Evolutionary conservation across 2,113 vertebrate species (phyloP).

Genomic region (Grallaria varia): DNA sequence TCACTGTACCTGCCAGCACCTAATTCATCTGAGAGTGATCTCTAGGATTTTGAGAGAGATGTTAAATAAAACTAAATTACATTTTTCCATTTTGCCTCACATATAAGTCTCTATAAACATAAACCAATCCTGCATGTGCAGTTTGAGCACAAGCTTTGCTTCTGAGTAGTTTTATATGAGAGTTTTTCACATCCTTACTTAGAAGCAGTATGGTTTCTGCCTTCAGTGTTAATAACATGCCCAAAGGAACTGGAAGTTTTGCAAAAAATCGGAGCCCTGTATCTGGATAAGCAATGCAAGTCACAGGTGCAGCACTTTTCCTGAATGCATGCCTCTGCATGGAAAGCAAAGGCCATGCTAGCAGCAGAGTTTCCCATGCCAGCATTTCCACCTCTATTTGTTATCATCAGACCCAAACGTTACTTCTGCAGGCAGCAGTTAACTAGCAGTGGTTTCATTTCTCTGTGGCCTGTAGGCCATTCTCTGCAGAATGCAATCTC

Average conservation of each 20-base stretch:
- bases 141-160: background rate
- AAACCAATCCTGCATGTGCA: background rate
- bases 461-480: background rate
- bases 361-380: background rate
- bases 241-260: background rate
- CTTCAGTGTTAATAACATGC: background rate
- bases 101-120: background rate
- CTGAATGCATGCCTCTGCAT: background rate
- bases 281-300: background rate
- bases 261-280: background rate
- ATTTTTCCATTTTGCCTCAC: conserved; percentile 15
- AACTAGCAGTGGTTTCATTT: background rate
- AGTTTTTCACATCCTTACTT: background rate
- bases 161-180: background rate
- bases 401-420: background rate
- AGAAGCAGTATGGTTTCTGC: background rate
- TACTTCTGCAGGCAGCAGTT: background rate
- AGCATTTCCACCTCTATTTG: background rate
- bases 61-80: conserved; percentile 15
- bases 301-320: background rate
- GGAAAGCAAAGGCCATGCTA: background rate
- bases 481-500: background rate
- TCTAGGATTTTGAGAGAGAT: conserved; percentile 9
- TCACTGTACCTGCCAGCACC: conserved; percentile 5
- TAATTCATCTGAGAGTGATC: conserved; percentile 4